Percentiles rank a stretch among this genome's conserved stretches.
These are phyloP conservation scores for Sinonovacula constricta DNA, from an alignment of 1,140 invertebrate genomes.

Conservation along the genomic window DNA sequence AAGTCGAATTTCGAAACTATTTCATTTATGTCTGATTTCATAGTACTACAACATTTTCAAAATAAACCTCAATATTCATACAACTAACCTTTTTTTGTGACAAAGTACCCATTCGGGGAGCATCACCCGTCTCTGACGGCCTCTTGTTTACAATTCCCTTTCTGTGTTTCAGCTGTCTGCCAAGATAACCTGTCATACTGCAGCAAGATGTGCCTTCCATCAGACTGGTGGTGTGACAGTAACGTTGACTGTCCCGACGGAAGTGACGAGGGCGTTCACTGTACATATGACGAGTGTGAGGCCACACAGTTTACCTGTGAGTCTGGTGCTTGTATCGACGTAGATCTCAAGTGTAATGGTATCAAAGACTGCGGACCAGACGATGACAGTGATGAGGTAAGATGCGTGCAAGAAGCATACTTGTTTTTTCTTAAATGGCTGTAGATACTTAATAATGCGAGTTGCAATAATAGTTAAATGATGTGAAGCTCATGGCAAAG, in stretches of 20 bases:
- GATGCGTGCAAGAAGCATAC: not conserved
- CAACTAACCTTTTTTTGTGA: too few species aligned
- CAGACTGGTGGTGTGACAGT: conserved; percentile 32
- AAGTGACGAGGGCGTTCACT: conserved; percentile 30
- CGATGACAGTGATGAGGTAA: conserved; percentile 36
- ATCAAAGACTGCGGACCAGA: conserved; percentile 5
- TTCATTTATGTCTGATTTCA: too few species aligned
- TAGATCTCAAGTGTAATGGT: not conserved
- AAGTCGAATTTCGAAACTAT: too few species aligned
- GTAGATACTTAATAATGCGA: not conserved
- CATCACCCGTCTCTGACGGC: too few species aligned
- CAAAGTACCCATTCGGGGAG: too few species aligned
- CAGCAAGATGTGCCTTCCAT: not conserved
- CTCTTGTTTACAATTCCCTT: too few species aligned
- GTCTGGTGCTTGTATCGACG: conserved; percentile 25
- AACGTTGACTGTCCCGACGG: conserved; percentile 22
- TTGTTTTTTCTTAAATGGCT: not conserved
- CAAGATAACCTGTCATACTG: conserved; percentile 20
- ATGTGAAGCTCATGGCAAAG: not conserved
- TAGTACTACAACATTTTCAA: too few species aligned
- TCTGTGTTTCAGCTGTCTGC: conserved; percentile 22
- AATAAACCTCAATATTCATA: too few species aligned
- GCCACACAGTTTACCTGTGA: not conserved
- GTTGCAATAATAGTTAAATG: not conserved
- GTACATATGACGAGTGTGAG: conserved; percentile 20